Evolutionary conservation across 2,113 vertebrate genomes (phyloP).

Genomic region (Dryoscopus gambensis): DNA sequence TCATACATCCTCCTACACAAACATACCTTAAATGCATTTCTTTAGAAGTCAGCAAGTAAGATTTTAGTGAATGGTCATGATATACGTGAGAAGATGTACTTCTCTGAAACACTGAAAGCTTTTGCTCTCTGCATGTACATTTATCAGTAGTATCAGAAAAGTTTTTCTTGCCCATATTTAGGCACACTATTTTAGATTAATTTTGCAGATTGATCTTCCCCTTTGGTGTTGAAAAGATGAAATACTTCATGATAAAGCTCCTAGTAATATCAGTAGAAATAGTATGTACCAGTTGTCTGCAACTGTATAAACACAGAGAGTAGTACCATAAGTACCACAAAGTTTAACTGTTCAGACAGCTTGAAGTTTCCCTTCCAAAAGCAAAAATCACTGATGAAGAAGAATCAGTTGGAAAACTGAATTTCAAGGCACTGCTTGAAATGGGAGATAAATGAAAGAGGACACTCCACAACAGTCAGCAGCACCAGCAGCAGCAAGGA

Average conservation of each 20-base stretch:
- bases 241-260: neutral
- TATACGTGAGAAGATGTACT: neutral
- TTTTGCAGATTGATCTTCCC: neutral
- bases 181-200: neutral
- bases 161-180: neutral
- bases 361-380: neutral
- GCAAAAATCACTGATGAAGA: neutral
- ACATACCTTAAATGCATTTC: neutral
- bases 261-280: neutral
- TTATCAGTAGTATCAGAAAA: neutral
- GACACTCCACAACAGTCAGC: neutral
- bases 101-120: neutral
- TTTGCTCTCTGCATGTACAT: neutral
- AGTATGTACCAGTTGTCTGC: neutral
- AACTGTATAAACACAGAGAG: neutral
- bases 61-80: neutral
- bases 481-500: neutral
- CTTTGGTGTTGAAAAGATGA: neutral
- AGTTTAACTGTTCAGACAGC: neutral
- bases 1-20: conserved; percentile 22
- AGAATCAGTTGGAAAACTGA: neutral
- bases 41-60: neutral
- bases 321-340: neutral
- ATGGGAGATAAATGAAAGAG: neutral
- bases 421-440: neutral